Percentiles rank a stretch among this genome's conserved stretches.
phyloP scores from a whole-genome alignment of 2,888 invertebrate species.

The Lamellibrachia columna region DNA sequence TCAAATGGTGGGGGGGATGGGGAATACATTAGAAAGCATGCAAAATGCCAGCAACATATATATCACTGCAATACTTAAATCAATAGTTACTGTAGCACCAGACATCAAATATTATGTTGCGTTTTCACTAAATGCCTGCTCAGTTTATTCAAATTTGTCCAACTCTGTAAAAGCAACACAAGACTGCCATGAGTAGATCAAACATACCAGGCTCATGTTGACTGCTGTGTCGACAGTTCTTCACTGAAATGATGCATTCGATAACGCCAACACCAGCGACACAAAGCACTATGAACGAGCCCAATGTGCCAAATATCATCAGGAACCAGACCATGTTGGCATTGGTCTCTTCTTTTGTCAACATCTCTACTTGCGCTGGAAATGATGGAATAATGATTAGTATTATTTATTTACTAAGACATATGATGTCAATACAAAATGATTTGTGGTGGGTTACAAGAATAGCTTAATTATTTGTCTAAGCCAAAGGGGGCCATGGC shows the following conservation, averaged over 20 bases:
- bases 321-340: neutral
- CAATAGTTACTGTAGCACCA: too few species aligned
- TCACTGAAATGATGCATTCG: neutral
- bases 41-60: too few species aligned
- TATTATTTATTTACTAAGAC: neutral
- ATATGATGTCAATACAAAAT: neutral
- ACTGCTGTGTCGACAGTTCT: neutral
- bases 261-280: neutral
- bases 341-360: neutral
- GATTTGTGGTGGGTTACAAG: neutral
- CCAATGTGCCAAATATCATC: neutral
- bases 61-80: too few species aligned
- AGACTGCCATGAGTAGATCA: neutral
- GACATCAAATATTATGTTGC: too few species aligned
- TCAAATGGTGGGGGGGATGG: too few species aligned
- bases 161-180: too few species aligned
- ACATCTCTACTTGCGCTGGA: neutral
- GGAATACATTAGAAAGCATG: too few species aligned
- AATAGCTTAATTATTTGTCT: too few species aligned
- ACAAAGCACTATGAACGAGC: neutral
- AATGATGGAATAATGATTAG: neutral
- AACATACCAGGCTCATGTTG: neutral
- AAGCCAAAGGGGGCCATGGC: too few species aligned
- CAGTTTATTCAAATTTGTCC: too few species aligned
- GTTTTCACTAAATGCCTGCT: too few species aligned